Conservation (phyloP, 2,113 vertebrate species). For the Tachysurus vachellii region DNA sequence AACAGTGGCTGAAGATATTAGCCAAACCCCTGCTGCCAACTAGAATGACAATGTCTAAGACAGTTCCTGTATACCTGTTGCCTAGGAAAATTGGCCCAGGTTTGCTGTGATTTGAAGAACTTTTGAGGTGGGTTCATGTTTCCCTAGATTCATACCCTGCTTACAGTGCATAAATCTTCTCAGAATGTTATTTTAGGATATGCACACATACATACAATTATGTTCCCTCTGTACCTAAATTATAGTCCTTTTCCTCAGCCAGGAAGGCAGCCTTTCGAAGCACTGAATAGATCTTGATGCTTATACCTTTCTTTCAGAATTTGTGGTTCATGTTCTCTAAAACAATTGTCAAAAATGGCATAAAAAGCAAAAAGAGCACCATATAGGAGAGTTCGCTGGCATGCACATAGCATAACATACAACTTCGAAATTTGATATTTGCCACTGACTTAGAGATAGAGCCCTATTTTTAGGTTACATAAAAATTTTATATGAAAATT, state of each 20-base stretch:
- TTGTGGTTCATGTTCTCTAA: background rate
- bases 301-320: background rate
- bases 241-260: background rate
- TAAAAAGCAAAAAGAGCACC: background rate
- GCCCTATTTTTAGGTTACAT: background rate
- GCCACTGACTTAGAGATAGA: no score
- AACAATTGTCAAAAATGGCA: background rate
- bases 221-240: background rate
- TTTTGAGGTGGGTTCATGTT: background rate
- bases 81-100: background rate
- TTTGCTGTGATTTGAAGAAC: background rate
- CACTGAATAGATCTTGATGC: background rate
- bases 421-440: background rate
- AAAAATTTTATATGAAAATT: background rate
- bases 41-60: background rate
- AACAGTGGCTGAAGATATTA: background rate
- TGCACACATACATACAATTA: background rate
- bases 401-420: background rate
- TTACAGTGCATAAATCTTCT: background rate
- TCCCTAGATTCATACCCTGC: background rate
- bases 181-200: background rate
- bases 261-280: background rate
- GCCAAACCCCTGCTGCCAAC: background rate
- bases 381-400: background rate
- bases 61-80: background rate